phyloP scores from a whole-genome alignment of 1,140 invertebrate species.

The Gryon sp. region DNA sequence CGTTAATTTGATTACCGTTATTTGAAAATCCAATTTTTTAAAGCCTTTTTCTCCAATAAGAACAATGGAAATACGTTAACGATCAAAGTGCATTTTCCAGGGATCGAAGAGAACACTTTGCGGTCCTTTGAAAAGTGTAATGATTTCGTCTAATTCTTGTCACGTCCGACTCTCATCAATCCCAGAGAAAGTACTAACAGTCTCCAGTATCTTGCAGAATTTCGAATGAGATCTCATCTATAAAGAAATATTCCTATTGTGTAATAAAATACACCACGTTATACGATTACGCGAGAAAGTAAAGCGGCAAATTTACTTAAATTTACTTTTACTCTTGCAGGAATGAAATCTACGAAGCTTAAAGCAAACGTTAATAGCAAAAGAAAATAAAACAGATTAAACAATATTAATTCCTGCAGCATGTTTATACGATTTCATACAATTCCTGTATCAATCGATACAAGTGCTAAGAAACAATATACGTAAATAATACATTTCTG shows the following conservation, averaged over 20 bases:
- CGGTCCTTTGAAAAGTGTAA: conserved; percentile 55
- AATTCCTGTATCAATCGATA: too few relatives aligned
- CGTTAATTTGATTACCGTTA: neutral
- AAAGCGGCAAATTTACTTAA: conserved; percentile 27
- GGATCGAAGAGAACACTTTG: conserved; percentile 42
- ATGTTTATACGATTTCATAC: too few relatives aligned
- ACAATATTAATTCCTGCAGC: too few relatives aligned
- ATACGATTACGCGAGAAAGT: conserved; percentile 61
- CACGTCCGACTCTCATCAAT: conserved; percentile 66
- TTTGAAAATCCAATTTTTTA: neutral
- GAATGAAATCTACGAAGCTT: conserved; percentile 12
- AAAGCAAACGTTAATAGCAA: conserved; percentile 9
- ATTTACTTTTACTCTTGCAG: conserved; percentile 16
- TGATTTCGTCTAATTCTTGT: conserved; percentile 68
- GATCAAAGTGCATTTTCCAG: conserved; percentile 36
- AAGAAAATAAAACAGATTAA: too few relatives aligned
- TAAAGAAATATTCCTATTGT: conserved; percentile 71
- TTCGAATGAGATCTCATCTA: conserved; percentile 70
- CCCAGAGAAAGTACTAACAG: conserved; percentile 74
- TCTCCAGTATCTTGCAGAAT: conserved; percentile 66
- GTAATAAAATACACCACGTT: conserved; percentile 64
- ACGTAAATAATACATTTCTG: too few relatives aligned
- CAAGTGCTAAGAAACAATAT: too few relatives aligned
- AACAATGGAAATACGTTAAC: conserved; percentile 38
- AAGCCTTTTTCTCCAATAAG: neutral